Evolutionary conservation across 2,797 vertebrate genomes (phyloP).

Genomic region (Anguilla marmorata): DNA sequence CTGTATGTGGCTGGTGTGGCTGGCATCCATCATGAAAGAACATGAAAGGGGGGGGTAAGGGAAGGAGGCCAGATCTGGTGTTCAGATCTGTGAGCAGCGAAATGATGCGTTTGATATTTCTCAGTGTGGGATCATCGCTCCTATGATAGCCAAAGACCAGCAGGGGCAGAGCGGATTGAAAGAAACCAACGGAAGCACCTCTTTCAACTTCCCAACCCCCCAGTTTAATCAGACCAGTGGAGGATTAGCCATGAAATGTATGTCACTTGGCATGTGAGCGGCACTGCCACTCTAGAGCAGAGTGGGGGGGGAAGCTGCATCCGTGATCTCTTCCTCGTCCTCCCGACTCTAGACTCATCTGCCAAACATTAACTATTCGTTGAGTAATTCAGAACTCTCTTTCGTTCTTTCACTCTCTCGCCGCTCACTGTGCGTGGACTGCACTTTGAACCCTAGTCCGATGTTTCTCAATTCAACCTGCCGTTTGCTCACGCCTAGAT

Average conservation of each 20-base stretch:
- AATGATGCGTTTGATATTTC: slow-evolving; percentile 15
- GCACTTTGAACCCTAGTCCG: slow-evolving; percentile 28
- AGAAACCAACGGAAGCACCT: background rate
- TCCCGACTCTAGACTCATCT: background rate
- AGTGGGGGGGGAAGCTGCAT: background rate
- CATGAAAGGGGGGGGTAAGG: background rate
- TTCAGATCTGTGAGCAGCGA: background rate
- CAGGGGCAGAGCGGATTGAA: background rate
- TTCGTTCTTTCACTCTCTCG: background rate
- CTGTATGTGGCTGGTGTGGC: background rate
- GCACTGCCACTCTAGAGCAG: background rate
- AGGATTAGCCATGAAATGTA: slow-evolving; percentile 29
- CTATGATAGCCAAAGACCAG: background rate
- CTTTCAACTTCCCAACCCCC: background rate
- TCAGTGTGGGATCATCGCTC: background rate
- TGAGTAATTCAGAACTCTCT: slow-evolving; percentile 25
- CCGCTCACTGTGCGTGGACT: background rate
- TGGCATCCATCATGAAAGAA: background rate
- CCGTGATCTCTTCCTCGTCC: background rate
- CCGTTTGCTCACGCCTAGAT: background rate
- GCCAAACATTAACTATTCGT: slow-evolving; percentile 37
- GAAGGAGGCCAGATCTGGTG: background rate
- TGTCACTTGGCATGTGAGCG: slow-evolving; percentile 28
- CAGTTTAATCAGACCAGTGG: slow-evolving; percentile 9
- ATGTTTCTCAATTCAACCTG: slow-evolving; percentile 28